Evolutionary conservation across 2,888 invertebrate genomes (phyloP), one percentile per base, ranked within the genome.

Genomic region (Plusia festucae): DNA sequence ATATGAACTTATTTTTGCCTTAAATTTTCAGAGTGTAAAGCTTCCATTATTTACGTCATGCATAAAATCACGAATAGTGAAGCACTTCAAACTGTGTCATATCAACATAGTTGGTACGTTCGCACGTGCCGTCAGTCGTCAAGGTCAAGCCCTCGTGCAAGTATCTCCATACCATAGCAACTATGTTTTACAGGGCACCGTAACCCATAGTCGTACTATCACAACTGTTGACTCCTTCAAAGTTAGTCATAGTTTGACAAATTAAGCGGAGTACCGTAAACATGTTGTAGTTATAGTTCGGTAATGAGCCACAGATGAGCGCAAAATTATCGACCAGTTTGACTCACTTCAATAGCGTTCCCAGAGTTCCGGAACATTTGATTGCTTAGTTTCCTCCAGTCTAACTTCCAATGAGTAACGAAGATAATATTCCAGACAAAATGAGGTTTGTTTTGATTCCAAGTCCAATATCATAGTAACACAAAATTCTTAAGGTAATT

Each of bases 261-360:
- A 67, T 57, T 67, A 69, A 60, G 64, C 57, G 44, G 73, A 69
- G 70, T 65, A 69, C 53, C 71, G 68, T 75, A 70, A 77, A 64
- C 65, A 64, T 61, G 52, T 30, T 9, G 30, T 71, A 69, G 68
- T 73, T 69, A 65, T 63, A 68, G 64, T 60, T 67, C 53, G 58
- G 70, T 76, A 82, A 79, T 81, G 71, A 66, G 65, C 59, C 69
- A 58, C 70, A 80, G 65, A 76, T 81, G 74, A 66, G 53, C 57
- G 66, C 64, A 74, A 80, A 71, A 60, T 70, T 67, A 74, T 74
- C 63, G 69, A 65, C 40, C 65, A 58, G 49, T 51, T 78, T 81
- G 81, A 81, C 69, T 81, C 82, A 77, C 66, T 74, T 65, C 58
- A 62, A 65, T 73, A 62, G 62, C 73, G 70, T 68, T 68, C 59